phyloP scores from a whole-genome alignment of 1,140 invertebrate species.

The Ips nitidus region DNA sequence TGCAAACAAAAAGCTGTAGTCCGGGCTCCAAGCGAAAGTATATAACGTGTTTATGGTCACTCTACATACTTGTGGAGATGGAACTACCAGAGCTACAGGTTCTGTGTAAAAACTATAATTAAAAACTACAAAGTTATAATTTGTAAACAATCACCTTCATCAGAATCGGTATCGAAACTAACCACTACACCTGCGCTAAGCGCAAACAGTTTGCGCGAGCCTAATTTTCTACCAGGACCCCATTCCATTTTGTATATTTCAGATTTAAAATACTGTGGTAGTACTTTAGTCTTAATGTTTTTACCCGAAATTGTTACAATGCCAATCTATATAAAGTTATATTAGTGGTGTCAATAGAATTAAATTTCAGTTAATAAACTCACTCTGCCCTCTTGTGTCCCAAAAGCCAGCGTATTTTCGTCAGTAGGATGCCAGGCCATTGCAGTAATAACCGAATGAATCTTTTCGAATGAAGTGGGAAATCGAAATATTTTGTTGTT shows the following conservation, averaged over 20 bases:
- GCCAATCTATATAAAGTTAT: constrained; percentile 54
- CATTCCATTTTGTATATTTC: constrained; percentile 53
- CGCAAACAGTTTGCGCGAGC: constrained; percentile 55
- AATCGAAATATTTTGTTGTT: constrained; percentile 56
- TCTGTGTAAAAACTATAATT: too few relatives aligned
- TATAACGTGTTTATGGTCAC: constrained; percentile 33
- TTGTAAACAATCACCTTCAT: constrained; percentile 20
- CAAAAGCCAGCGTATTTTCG: constrained; percentile 74
- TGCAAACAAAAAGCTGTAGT: constrained; percentile 60
- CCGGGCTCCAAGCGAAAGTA: constrained; percentile 65
- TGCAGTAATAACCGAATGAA: constrained; percentile 70
- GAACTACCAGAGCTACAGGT: too few relatives aligned
- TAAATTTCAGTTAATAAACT: constrained; percentile 34
- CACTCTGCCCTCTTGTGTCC: constrained; percentile 73
- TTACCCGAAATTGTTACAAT: constrained; percentile 51
- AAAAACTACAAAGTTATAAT: too few relatives aligned
- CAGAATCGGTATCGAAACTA: constrained; percentile 54
- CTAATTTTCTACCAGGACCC: constrained; percentile 50
- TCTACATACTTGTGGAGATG: too few relatives aligned
- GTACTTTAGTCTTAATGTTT: constrained; percentile 49
- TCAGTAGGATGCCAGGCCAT: constrained; percentile 76
- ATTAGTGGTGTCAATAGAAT: too few relatives aligned
- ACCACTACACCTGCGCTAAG: constrained; percentile 56
- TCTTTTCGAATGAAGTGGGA: constrained; percentile 65
- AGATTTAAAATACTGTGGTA: constrained; percentile 51